Conservation (phyloP, 2,888 invertebrate genomes). For the Dolomedes plantarius region DNA sequence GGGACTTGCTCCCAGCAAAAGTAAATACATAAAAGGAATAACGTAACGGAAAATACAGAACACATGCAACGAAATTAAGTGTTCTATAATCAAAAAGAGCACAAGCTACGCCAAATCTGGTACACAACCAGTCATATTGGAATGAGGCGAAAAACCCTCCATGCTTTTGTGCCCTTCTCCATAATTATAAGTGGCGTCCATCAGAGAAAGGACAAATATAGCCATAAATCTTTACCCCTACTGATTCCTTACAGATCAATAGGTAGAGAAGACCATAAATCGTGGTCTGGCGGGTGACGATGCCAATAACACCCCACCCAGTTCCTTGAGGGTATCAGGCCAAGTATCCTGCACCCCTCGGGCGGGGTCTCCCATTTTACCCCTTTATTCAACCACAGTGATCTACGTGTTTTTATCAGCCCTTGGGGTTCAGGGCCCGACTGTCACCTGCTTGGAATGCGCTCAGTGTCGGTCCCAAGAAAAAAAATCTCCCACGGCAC, state of each 20-base stretch:
- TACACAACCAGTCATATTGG: constrained; percentile 32
- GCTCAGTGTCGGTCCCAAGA: neutral
- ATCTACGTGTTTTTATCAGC: neutral
- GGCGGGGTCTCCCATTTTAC: constrained; percentile 40
- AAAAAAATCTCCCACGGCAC: too few relatives aligned
- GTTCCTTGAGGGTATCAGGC: constrained; percentile 45
- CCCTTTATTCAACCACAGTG: constrained; percentile 48
- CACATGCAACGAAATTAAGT: too few relatives aligned
- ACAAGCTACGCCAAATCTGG: constrained; percentile 46
- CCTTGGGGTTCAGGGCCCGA: neutral
- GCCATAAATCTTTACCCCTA: constrained; percentile 70
- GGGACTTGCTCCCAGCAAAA: too few relatives aligned
- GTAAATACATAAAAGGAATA: too few relatives aligned
- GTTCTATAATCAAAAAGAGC: neutral
- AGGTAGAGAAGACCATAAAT: constrained; percentile 64
- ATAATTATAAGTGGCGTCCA: constrained; percentile 70
- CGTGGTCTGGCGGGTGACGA: constrained; percentile 55
- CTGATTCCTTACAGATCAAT: constrained; percentile 69
- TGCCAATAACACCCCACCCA: constrained; percentile 60
- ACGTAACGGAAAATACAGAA: too few relatives aligned
- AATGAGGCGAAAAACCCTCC: neutral
- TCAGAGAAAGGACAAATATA: constrained; percentile 68
- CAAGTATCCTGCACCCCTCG: constrained; percentile 28
- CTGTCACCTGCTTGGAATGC: neutral
- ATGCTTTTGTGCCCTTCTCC: constrained; percentile 23